Percentiles rank a stretch among this genome's conserved stretches.
Evolutionary conservation across 2,797 vertebrate genomes (phyloP).

Genomic region (Myiotriccus ornatus): DNA sequence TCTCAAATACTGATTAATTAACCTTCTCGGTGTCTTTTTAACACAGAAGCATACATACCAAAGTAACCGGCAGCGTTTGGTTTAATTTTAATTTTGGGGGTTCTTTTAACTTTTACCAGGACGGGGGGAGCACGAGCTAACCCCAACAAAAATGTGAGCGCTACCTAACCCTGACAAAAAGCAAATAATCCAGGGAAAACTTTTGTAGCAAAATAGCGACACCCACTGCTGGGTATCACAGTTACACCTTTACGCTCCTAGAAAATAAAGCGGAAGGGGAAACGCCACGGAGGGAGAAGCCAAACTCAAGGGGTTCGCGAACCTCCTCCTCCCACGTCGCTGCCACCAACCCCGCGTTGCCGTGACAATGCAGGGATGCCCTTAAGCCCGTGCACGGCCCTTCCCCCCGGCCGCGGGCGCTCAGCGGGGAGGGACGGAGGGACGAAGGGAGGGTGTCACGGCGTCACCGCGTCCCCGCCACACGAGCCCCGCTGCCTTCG

Average conservation of each 20-base stretch:
- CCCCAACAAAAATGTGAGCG: background rate
- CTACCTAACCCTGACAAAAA: background rate
- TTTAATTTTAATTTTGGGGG: background rate
- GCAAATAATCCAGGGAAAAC: background rate
- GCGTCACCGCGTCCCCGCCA: background rate
- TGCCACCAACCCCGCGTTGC: background rate
- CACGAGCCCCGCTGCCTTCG: too few species aligned
- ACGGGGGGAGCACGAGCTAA: too few species aligned
- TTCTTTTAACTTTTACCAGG: background rate
- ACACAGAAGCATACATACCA: background rate
- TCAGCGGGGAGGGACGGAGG: background rate
- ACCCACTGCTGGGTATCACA: background rate
- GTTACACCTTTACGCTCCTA: background rate
- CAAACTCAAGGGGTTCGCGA: background rate
- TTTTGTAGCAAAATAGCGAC: background rate
- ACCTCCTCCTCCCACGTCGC: too few species aligned
- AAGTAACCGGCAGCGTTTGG: background rate
- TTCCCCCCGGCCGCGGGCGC: background rate
- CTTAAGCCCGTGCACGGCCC: background rate
- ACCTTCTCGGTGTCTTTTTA: background rate
- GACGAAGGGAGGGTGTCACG: background rate
- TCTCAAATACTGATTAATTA: background rate
- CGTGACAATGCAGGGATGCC: too few species aligned
- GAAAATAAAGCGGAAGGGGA: background rate
- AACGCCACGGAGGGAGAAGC: fast-evolving